Evolutionary conservation across 2,888 invertebrate species (phyloP).

Genomic region (Leptinotarsa haldemani): DNA sequence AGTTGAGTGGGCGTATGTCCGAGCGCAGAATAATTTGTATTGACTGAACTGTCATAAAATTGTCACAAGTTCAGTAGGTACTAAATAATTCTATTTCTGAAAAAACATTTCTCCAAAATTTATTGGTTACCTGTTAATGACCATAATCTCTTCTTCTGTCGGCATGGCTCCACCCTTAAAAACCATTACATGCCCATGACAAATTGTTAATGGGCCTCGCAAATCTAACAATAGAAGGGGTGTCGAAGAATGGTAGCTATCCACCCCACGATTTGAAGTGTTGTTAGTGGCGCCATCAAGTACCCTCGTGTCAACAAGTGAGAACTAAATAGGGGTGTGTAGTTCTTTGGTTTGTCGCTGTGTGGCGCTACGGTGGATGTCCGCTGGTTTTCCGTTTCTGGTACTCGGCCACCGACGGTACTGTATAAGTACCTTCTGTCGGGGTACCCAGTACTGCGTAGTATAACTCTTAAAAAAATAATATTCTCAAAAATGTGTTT

Average conservation of each 20-base stretch:
- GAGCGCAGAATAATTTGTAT: background rate
- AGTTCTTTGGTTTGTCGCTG: conserved; percentile 32
- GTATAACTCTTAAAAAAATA: too few relatives aligned
- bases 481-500: too few relatives aligned
- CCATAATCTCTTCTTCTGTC: background rate
- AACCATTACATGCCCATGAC: conserved; percentile 7
- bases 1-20: conserved; percentile 8
- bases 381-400: conserved; percentile 20
- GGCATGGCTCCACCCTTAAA: conserved; percentile 3
- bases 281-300: conserved; percentile 17
- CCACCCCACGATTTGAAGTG: conserved; percentile 8
- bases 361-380: conserved; percentile 38
- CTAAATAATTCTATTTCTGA: background rate
- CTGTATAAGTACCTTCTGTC: conserved; percentile 1
- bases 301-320: conserved; percentile 28
- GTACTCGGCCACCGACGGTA: conserved; percentile 19
- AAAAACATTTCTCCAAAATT: background rate
- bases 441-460: too few relatives aligned
- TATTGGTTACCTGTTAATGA: background rate
- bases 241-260: background rate
- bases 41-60: background rate
- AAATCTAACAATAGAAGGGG: conserved; percentile 1
- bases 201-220: conserved; percentile 8
- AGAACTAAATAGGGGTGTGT: conserved; percentile 34
- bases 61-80: background rate